Conservation (phyloP, 2,888 invertebrate genomes). For the Sepiola atlantica region DNA sequence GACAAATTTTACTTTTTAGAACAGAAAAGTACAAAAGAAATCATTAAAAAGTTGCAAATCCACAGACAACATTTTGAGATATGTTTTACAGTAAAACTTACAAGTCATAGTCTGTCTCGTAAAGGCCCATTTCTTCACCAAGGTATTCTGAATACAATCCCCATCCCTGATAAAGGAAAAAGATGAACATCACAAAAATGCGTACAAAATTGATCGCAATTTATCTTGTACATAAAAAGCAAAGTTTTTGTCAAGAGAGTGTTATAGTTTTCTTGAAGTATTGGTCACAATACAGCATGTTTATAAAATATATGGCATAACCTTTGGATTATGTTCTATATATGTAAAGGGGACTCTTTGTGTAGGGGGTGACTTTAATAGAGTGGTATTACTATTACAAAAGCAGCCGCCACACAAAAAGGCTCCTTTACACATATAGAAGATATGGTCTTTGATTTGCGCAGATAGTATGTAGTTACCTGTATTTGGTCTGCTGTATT, state of each 20-base stretch:
- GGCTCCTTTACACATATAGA: too few species aligned
- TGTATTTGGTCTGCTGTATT: too few species aligned
- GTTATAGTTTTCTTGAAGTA: too few species aligned
- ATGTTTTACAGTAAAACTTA: slow-evolving; percentile 55
- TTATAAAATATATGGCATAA: too few species aligned
- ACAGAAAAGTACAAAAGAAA: not conserved
- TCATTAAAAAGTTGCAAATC: not conserved
- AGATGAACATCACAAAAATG: not conserved
- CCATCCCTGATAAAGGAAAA: slow-evolving; percentile 75
- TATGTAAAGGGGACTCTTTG: too few species aligned
- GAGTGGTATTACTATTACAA: too few species aligned
- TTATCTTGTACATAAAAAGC: not conserved
- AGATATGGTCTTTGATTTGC: too few species aligned
- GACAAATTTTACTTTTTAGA: not conserved
- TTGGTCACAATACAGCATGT: too few species aligned
- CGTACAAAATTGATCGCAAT: not conserved
- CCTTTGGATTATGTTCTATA: too few species aligned
- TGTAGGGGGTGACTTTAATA: too few species aligned
- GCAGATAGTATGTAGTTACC: too few species aligned
- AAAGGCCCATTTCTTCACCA: slow-evolving; percentile 73
- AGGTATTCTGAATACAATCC: slow-evolving; percentile 72
- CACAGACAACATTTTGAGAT: not conserved
- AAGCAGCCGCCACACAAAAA: too few species aligned
- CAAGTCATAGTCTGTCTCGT: slow-evolving; percentile 67
- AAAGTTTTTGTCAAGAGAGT: not conserved